phyloP scores from a whole-genome alignment of 1,140 invertebrate genomes.

The Papilio glaucus region DNA sequence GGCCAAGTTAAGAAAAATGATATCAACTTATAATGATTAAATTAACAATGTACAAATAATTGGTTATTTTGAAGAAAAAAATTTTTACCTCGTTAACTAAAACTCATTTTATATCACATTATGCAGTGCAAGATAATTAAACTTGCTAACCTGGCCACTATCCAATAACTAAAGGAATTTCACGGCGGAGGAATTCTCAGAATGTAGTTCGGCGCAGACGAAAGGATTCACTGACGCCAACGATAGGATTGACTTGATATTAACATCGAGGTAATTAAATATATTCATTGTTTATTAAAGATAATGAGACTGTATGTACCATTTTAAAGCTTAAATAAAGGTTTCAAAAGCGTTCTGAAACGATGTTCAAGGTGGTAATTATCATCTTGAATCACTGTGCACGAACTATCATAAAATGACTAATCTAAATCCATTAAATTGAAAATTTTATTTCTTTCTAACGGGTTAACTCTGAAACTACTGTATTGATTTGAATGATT shows the following conservation, averaged over 20 bases:
- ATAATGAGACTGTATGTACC: too few relatives aligned
- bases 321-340: too few relatives aligned
- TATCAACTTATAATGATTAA: too few relatives aligned
- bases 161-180: constrained; percentile 32
- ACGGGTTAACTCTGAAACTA: background rate
- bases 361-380: too few relatives aligned
- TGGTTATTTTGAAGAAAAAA: background rate
- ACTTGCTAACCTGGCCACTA: constrained; percentile 14
- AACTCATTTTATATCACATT: background rate
- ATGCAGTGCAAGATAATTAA: constrained; percentile 23
- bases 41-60: background rate
- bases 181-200: constrained; percentile 14
- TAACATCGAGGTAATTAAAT: background rate
- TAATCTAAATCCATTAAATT: background rate
- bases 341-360: too few relatives aligned
- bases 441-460: background rate
- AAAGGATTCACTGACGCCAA: background rate
- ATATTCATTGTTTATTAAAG: too few relatives aligned
- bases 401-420: background rate
- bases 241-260: background rate
- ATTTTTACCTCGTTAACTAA: background rate
- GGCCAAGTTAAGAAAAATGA: too few relatives aligned
- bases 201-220: background rate
- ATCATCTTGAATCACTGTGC: too few relatives aligned
- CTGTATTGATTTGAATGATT: background rate